Percentiles rank a stretch among this genome's conserved stretches.
Evolutionary conservation across 2,113 vertebrate species (phyloP).

Genomic region (Petaurus breviceps): DNA sequence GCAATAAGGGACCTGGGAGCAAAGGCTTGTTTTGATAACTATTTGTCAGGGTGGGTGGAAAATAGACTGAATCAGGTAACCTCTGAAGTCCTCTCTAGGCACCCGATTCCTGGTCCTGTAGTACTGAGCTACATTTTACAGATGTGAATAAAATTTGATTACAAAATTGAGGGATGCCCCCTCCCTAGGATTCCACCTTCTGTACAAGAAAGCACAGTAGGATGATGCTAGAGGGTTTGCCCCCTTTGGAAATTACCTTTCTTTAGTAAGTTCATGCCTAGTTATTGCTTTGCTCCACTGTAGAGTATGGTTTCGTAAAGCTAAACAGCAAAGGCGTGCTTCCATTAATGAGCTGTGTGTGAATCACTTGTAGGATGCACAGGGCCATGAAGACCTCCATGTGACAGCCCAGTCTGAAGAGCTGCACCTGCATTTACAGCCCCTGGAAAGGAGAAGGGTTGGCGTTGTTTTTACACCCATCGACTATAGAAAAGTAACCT

Average conservation of each 20-base stretch:
- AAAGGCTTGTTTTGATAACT: background rate
- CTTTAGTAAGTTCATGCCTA: conserved; percentile 37
- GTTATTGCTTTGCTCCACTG: background rate
- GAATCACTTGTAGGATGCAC: conserved; percentile 71
- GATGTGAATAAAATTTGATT: background rate
- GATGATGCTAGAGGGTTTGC: background rate
- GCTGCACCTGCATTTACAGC: conserved; percentile 89
- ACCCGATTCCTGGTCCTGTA: background rate
- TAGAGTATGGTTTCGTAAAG: background rate
- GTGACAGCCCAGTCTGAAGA: conserved; percentile 78
- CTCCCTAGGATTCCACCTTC: background rate
- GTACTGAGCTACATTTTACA: background rate
- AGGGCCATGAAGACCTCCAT: conserved; percentile 62
- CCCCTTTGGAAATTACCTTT: conserved; percentile 40
- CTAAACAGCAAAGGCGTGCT: conserved; percentile 34
- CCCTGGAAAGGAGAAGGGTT: conserved; percentile 90
- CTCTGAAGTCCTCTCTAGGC: background rate
- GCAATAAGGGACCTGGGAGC: background rate
- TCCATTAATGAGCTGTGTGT: conserved; percentile 6
- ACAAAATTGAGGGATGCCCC: background rate
- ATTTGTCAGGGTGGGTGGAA: background rate
- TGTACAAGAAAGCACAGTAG: background rate
- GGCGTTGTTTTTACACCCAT: conserved; percentile 92
- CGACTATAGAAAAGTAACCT: conserved; percentile 92
- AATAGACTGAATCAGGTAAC: background rate